Evolutionary conservation across 2,113 vertebrate species (phyloP), one percentile per base, ranked within the genome.

Genomic region (Xiphorhynchus elegans): DNA sequence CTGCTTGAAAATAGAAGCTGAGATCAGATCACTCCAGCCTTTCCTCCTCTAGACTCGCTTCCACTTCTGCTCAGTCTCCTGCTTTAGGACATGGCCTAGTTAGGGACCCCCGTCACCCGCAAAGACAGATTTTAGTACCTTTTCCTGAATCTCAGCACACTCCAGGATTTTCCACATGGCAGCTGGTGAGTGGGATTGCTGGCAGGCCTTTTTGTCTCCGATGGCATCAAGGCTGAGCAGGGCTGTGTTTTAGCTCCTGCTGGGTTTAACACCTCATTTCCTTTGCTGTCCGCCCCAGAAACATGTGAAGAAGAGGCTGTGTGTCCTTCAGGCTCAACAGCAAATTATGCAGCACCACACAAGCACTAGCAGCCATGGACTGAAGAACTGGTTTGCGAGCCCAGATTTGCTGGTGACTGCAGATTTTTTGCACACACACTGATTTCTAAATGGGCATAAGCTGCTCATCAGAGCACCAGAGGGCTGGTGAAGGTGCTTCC

Each of bases 121-220:
- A 62, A 73, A 73, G 42, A 28, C 42, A 63, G 59, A 89, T 90
- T 95, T 92, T 59, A 59, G 72, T 81, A 50, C 90, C 73, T 81
- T 70, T 81, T 73, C 59, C 76, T 37, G 77, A 77, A 60, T 70
- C 94, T 81, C 90, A 87, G 86, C 89, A 68, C 46, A 23, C 72
- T 77, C 72, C 0, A 7, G 92, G 95, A 74, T 90, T 90, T 89
- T 95, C 96, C 52, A 49, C 72, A 40, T 0, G 2, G 52, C 96
- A 97, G 95, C 95, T 93, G 95, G 86, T 95, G 96, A 95, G 95
- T 95, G 80, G 94, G 96, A 95, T 75, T 78, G 52, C 76, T 97
- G 94, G 94, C 95, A 93, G 84, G 86, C 91, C 89, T 95, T 78
- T 81, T 31, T 70, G 73, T 89, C 91, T 87, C 80, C 0, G 0